Base-by-base conservation (phyloP, 2,888 invertebrate genomes). In the Hedychridium roseum region DNA sequence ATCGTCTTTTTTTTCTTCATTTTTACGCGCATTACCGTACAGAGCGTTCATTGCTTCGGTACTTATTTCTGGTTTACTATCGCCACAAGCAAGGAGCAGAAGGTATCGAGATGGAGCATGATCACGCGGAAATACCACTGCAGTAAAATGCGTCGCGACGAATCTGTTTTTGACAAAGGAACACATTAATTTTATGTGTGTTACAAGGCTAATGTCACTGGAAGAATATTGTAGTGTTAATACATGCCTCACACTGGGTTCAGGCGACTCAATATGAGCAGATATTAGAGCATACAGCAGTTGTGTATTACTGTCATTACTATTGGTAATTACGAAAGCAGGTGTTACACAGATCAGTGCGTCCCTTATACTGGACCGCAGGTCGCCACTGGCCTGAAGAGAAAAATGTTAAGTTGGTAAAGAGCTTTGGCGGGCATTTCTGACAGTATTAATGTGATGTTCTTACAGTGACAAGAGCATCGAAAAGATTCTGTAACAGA, bases 71-170 rank as follows among this genome's bases (percentile, higher is more conserved):
- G 89, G 89, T 80, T 90, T 90, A 50, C 83, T 84, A 73, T 95
- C 94, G 32, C 93, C 94, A 59, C 89, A 89, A 21, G 93, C 92
- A 43, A 93, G 77, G 12, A 96, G 81, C 42, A 96, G 79, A 6
- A 94, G 81, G 74, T 90, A 94, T 68, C 92, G 84, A 0, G 94
- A 90, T 0, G 92, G 89, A 0, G 91, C 87, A 76, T 92, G 91
- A 68, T 90, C 85, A 21, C 86, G 83, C 0, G 92, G 91, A 78
- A 94, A 96, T 57, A 94, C 89, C 4, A 86, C 86, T 2, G 90
- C 87, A 0, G 92, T 84, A 68, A 92, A 94, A 50, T 91, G 85
- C 68, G 90, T 91, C 2, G 92, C 91, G 27, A 92, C 88, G 79
- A 91, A 90, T 47, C 95, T 77, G 18, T 43, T 28, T 2, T 11